phyloP scores from a whole-genome alignment of 2,797 vertebrate genomes.

The Selene dorsalis region DNA sequence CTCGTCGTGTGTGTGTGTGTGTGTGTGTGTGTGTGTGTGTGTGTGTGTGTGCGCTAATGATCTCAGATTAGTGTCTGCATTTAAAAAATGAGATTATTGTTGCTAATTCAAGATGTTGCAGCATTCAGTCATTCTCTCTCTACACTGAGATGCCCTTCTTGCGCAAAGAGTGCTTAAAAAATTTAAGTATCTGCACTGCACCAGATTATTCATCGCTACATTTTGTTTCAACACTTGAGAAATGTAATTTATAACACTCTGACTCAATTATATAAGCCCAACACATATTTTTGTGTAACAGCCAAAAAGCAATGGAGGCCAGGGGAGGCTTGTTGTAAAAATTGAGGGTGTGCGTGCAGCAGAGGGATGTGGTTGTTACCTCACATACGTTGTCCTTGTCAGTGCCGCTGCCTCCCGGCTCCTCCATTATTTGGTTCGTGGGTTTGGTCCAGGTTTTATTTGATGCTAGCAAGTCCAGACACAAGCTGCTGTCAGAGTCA shows the following conservation, averaged over 20 bases:
- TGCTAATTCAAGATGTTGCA: slow-evolving; percentile 77
- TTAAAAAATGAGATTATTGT: slow-evolving; percentile 77
- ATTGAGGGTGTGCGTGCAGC: slow-evolving; percentile 53
- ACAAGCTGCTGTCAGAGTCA: slow-evolving; percentile 77
- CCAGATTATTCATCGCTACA: slow-evolving; percentile 77
- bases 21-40: slow-evolving; percentile 8
- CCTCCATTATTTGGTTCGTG: slow-evolving; percentile 66
- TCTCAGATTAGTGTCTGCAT: slow-evolving; percentile 61
- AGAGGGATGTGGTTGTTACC: slow-evolving; percentile 57
- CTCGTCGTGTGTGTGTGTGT: slow-evolving; percentile 22
- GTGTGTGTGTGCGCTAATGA: slow-evolving; percentile 58
- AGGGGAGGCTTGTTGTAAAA: slow-evolving; percentile 51
- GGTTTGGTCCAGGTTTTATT: slow-evolving; percentile 73
- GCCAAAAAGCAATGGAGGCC: slow-evolving; percentile 44
- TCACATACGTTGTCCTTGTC: slow-evolving; percentile 70
- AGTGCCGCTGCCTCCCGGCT: slow-evolving; percentile 65
- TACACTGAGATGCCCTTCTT: slow-evolving; percentile 67
- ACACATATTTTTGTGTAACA: slow-evolving; percentile 71
- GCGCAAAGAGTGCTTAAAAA: slow-evolving; percentile 79
- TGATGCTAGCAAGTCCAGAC: slow-evolving; percentile 75
- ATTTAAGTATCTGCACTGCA: slow-evolving; percentile 84
- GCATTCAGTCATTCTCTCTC: slow-evolving; percentile 69
- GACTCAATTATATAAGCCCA: slow-evolving; percentile 72
- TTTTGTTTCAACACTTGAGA: slow-evolving; percentile 75
- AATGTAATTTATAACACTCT: slow-evolving; percentile 77